A percentile compares a stretch with the other conserved stretches of the same genome.
These are phyloP conservation scores for Tiliqua scincoides DNA, from an alignment of 2,113 vertebrate species.

Conservation along the genomic window DNA sequence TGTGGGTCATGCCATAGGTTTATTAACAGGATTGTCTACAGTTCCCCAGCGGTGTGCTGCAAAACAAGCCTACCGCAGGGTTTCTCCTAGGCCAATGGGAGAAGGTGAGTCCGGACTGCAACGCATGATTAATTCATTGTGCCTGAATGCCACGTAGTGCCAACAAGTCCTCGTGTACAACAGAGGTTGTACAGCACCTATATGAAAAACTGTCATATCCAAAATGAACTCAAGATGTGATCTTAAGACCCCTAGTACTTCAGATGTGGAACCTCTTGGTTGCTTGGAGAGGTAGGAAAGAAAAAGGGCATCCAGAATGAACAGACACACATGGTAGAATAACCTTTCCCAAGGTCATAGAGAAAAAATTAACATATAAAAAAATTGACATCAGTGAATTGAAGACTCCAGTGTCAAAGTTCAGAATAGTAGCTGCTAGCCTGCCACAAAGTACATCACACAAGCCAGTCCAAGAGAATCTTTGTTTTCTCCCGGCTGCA, in stretches of 20 bases:
- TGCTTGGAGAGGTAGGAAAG: slow-evolving; percentile 22
- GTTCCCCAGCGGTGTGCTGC: not conserved
- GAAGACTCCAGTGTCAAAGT: slow-evolving; percentile 48
- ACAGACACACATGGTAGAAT: slow-evolving; percentile 43
- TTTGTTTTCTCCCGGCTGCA: slow-evolving; percentile 59
- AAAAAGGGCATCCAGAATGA: slow-evolving; percentile 35
- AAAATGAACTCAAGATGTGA: not conserved
- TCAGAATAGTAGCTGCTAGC: slow-evolving; percentile 31
- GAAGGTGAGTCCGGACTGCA: not conserved
- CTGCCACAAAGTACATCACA: slow-evolving; percentile 31
- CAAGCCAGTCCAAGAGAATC: slow-evolving; percentile 53
- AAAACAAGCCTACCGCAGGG: not conserved
- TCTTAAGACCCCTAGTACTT: not conserved
- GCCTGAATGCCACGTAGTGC: not conserved
- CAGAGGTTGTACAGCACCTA: not conserved
- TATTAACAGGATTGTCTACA: not conserved
- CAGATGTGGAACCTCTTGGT: not conserved
- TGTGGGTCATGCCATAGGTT: not conserved
- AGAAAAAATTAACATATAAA: slow-evolving; percentile 53
- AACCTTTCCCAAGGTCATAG: slow-evolving; percentile 61
- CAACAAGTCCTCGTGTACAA: not conserved
- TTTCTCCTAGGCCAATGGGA: not conserved
- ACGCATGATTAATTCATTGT: not conserved
- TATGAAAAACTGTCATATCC: not conserved
- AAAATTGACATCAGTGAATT: slow-evolving; percentile 36